A percentile compares a stretch with the other conserved stretches of the same genome.
These are phyloP conservation scores for Sebastes ruberrimus DNA, from an alignment of 2,797 vertebrate species.

Conservation along the genomic window DNA sequence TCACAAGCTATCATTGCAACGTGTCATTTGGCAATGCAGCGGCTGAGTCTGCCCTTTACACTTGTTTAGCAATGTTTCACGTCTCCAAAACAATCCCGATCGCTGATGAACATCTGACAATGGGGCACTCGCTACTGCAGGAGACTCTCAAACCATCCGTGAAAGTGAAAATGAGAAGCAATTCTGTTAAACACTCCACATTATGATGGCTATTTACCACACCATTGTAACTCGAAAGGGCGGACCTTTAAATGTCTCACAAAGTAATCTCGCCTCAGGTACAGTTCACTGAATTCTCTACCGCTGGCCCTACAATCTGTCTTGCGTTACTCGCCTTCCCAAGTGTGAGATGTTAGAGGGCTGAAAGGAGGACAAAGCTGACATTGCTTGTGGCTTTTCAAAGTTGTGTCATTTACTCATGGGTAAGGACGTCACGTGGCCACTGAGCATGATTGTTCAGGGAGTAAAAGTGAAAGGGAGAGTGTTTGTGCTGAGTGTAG, in stretches of 20 bases:
- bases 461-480: slow-evolving; percentile 36
- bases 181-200: slow-evolving; percentile 78
- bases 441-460: slow-evolving; percentile 27
- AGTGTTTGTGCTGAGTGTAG: slow-evolving; percentile 21
- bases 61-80: slow-evolving; percentile 73
- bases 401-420: slow-evolving; percentile 65
- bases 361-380: slow-evolving; percentile 69
- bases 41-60: slow-evolving; percentile 71
- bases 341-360: slow-evolving; percentile 63
- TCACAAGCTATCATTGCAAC: slow-evolving; percentile 37
- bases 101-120: slow-evolving; percentile 80
- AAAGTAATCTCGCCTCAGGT: slow-evolving; percentile 77
- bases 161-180: slow-evolving; percentile 81
- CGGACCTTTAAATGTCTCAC: slow-evolving; percentile 76
- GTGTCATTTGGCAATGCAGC: slow-evolving; percentile 57
- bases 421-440: slow-evolving; percentile 44
- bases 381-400: slow-evolving; percentile 62
- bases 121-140: slow-evolving; percentile 52
- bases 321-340: slow-evolving; percentile 61
- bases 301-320: slow-evolving; percentile 66
- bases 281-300: slow-evolving; percentile 73
- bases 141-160: slow-evolving; percentile 78
- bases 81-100: slow-evolving; percentile 69
- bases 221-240: slow-evolving; percentile 69
- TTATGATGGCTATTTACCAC: slow-evolving; percentile 80